Base-by-base conservation (phyloP, 2,888 invertebrate genomes). In the Seira ritae region DNA sequence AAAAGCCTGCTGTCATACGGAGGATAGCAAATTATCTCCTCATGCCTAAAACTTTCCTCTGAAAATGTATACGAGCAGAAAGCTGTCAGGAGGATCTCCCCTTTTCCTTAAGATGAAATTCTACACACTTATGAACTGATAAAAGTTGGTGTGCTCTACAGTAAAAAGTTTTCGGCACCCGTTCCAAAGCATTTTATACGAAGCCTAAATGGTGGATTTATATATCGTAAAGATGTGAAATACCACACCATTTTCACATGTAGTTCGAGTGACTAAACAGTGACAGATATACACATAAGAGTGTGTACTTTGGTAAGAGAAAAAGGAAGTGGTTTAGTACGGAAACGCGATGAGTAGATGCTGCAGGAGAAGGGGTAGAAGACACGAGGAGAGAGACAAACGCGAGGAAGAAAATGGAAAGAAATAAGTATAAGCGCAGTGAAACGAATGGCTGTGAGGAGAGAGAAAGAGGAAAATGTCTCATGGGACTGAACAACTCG, bases 401-500 rank as follows among this genome's bases (percentile, higher is more conserved):
- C n/a, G 69, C 69, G 70, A 15, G 66, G 70, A 66, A 68, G 22
- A 60, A 65, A 22, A 72, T 72, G 66, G 62, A 71, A 37, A 19
- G 20, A 15, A 24, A 20, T 55, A 22, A 42, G 24, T 62, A 46
- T 62, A 22, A 12, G 70, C 19, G 22, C 3, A 31, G 37, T 68
- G 73, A n/a, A 67, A 46, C 17, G n/a, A 65, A 66, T 67, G 62
- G 68, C 24, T 50, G 19, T 55, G 42, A 62, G 20, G 79, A 66
- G 23, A 42, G 60, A 62, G 76, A 76, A 55, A 31, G 31, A 72
- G 65, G 46, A 31, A 72, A 75, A 66, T 31, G 84, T 85, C 87
- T 83, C 85, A 70, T 62, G 87, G 84, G 87, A 87, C 84, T 84
- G 86, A 82, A 84, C 84, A 85, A 86, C 87, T 87, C 87, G 87